Percentiles rank a stretch among this genome's conserved stretches.
Evolutionary conservation across 2,797 vertebrate genomes (phyloP).

Genomic region (Sebastes minor): DNA sequence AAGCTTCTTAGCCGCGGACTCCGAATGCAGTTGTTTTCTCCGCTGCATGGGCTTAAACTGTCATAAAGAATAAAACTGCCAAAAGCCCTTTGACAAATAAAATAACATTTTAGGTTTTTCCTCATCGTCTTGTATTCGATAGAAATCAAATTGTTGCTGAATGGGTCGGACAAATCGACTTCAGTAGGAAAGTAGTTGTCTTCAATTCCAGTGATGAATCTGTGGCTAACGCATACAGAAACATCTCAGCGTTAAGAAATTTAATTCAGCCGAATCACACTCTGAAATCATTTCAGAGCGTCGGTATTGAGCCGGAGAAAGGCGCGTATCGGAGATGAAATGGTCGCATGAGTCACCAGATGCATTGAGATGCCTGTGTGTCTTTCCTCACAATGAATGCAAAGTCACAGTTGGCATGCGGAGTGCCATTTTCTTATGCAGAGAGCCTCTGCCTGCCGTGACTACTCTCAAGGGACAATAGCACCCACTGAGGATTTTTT

Average conservation of each 20-base stretch:
- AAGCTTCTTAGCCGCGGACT: slow-evolving; percentile 27
- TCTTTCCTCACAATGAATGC: slow-evolving; percentile 70
- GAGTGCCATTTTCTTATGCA: slow-evolving; percentile 67
- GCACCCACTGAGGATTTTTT: slow-evolving; percentile 58
- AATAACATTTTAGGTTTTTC: slow-evolving; percentile 12
- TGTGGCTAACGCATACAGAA: background rate
- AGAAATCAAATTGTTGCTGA: slow-evolving; percentile 23
- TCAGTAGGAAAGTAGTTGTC: background rate
- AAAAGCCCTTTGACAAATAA: background rate
- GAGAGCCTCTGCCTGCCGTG: slow-evolving; percentile 60
- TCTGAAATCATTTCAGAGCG: slow-evolving; percentile 48
- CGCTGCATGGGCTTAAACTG: background rate
- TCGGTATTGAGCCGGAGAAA: slow-evolving; percentile 28
- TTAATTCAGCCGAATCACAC: slow-evolving; percentile 38
- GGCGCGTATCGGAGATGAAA: slow-evolving; percentile 46
- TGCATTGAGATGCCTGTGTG: slow-evolving; percentile 60
- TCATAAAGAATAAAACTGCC: slow-evolving; percentile 17
- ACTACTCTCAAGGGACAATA: slow-evolving; percentile 71
- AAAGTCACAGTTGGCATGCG: slow-evolving; percentile 76
- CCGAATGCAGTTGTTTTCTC: slow-evolving; percentile 10
- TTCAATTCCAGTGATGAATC: background rate
- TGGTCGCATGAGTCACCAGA: slow-evolving; percentile 64
- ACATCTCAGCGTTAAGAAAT: slow-evolving; percentile 10
- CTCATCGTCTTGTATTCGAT: slow-evolving; percentile 15
- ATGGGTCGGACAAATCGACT: slow-evolving; percentile 16